Conservation (phyloP, 2,888 invertebrate genomes). For the Orchestes rusci region DNA sequence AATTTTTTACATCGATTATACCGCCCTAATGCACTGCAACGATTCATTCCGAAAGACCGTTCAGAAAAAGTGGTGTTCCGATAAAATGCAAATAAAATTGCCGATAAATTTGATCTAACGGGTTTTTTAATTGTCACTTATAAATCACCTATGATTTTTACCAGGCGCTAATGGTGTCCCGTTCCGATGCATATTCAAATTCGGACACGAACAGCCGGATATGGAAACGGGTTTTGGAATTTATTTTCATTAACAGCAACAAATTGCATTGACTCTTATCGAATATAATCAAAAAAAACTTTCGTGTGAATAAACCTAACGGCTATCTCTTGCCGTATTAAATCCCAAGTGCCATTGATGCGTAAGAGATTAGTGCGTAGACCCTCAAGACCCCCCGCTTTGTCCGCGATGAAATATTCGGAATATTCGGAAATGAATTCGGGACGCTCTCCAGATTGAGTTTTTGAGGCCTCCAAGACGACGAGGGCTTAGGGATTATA, state of each 20-base stretch:
- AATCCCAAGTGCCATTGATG: slow-evolving; percentile 12
- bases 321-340: no score
- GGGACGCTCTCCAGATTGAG: slow-evolving; percentile 17
- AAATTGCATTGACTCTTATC: no score
- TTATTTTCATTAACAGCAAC: no score
- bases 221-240: no score
- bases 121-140: slow-evolving; percentile 12
- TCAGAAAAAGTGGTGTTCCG: slow-evolving; percentile 12
- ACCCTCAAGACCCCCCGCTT: slow-evolving; percentile 9
- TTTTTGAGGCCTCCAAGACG: slow-evolving; percentile 10
- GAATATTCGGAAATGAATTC: slow-evolving; percentile 19
- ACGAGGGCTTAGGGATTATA: slow-evolving; percentile 6
- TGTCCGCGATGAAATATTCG: slow-evolving; percentile 21
- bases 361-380: slow-evolving; percentile 18
- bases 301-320: no score
- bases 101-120: slow-evolving; percentile 10
- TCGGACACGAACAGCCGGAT: no score
- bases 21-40: no score
- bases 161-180: no score
- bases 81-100: slow-evolving; percentile 13
- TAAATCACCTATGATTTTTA: slow-evolving; percentile 10
- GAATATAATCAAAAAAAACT: no score
- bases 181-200: no score
- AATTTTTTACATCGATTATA: no score
- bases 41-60: no score